These are phyloP conservation scores for Euplagia quadripunctaria DNA, from an alignment of 2,888 invertebrate species.

Conservation along the genomic window DNA sequence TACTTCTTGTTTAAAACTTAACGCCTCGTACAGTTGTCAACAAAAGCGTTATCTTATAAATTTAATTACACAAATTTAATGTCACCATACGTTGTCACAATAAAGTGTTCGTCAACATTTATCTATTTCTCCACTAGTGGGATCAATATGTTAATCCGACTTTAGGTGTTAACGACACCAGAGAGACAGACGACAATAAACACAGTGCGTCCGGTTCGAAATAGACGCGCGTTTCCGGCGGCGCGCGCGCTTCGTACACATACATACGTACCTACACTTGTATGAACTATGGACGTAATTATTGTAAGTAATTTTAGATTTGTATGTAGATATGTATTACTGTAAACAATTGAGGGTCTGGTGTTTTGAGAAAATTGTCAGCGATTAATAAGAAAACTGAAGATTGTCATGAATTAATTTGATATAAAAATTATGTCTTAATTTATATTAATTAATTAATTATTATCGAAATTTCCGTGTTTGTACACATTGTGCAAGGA, in stretches of 20 bases:
- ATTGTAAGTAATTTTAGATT: conserved; percentile 17
- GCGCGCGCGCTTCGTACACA: conserved; percentile 57
- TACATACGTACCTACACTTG: conserved; percentile 24
- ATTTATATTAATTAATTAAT: too few species aligned
- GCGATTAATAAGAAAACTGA: neutral
- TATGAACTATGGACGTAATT: conserved; percentile 23
- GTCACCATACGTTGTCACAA: conserved; percentile 14
- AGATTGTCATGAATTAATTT: neutral
- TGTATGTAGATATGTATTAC: conserved; percentile 15
- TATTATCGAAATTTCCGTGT: neutral
- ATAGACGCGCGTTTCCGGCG: conserved; percentile 83
- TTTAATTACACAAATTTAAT: conserved; percentile 20
- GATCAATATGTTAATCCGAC: conserved; percentile 74
- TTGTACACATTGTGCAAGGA: neutral
- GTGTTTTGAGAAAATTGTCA: conserved; percentile 4
- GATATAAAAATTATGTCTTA: neutral
- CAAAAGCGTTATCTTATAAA: conserved; percentile 19
- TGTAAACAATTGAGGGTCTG: neutral
- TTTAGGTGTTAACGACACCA: conserved; percentile 80
- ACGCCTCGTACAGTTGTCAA: conserved; percentile 24
- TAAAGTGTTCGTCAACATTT: conserved; percentile 19
- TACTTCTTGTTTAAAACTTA: neutral
- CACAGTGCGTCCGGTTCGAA: conserved; percentile 83
- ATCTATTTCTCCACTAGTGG: conserved; percentile 30
- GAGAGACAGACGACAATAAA: conserved; percentile 80